Evolutionary conservation across 2,113 vertebrate genomes (phyloP).

Genomic region (Halichoerus grypus): DNA sequence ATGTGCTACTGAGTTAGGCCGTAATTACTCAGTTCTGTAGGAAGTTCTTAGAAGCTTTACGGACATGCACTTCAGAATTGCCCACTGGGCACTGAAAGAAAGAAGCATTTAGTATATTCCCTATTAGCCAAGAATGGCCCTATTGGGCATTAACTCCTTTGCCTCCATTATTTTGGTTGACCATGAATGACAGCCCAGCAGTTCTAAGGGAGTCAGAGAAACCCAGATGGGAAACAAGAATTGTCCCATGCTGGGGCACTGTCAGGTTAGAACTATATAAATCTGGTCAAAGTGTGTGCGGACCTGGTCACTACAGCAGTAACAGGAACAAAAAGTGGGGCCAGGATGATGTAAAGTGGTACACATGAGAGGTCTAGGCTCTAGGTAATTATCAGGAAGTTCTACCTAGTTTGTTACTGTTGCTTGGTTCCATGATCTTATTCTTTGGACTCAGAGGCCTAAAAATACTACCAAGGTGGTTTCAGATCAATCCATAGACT

Average conservation of each 20-base stretch:
- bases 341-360: neutral
- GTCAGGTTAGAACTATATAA: neutral
- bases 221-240: neutral
- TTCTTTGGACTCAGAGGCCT: neutral
- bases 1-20: neutral
- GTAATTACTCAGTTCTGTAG: constrained; percentile 17
- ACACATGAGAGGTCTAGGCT: neutral
- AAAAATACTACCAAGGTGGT: neutral
- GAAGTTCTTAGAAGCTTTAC: neutral
- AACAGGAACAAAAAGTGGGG: neutral
- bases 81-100: neutral
- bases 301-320: neutral
- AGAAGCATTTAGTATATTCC: neutral
- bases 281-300: neutral
- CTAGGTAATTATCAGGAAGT: neutral
- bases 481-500: neutral
- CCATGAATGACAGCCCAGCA: neutral
- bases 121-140: neutral
- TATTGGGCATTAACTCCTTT: neutral
- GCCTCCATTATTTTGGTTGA: neutral
- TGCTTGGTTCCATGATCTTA: neutral
- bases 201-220: neutral
- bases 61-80: neutral
- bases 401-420: neutral
- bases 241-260: neutral